phyloP scores from a whole-genome alignment of 92 coral and sea anemone species.

The Epizoanthus scotinus region DNA sequence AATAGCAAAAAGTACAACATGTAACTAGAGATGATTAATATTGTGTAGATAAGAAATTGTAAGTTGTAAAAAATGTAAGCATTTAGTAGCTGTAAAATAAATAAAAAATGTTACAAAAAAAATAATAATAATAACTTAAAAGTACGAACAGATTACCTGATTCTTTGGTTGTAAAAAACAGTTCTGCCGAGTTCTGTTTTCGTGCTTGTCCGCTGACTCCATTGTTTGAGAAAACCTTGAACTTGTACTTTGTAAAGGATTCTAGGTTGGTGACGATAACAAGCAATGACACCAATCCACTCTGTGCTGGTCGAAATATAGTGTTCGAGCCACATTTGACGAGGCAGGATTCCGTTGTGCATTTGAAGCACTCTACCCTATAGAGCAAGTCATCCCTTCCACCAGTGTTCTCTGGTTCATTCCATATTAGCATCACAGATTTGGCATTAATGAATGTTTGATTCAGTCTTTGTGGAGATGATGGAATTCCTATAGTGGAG shows the following conservation, averaged over 20 bases:
- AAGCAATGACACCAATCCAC: background rate
- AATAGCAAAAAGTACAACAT: too few species aligned
- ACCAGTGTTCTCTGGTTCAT: conserved; percentile 43
- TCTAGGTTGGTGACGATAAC: background rate
- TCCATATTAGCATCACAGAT: conserved; percentile 42
- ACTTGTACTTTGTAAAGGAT: too few species aligned
- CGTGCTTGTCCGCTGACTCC: too few species aligned
- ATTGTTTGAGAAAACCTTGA: too few species aligned
- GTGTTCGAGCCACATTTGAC: conserved; percentile 7
- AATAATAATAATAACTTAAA: too few species aligned
- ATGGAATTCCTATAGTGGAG: conserved; percentile 19
- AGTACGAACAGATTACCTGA: conserved; percentile 32
- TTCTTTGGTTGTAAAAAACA: background rate
- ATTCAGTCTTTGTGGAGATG: background rate
- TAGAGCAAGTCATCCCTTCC: conserved; percentile 17
- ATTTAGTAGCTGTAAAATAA: too few species aligned
- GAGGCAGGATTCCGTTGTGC: conserved; percentile 6
- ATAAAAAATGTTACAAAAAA: too few species aligned
- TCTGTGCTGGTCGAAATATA: conserved; percentile 19
- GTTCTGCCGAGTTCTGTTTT: background rate
- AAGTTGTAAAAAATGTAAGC: too few species aligned
- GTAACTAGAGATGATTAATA: too few species aligned
- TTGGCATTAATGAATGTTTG: conserved; percentile 10
- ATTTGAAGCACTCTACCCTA: conserved; percentile 23
- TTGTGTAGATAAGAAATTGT: too few species aligned